Base-by-base conservation (phyloP, 2,797 vertebrate species). In the Anguilla megastoma region DNA sequence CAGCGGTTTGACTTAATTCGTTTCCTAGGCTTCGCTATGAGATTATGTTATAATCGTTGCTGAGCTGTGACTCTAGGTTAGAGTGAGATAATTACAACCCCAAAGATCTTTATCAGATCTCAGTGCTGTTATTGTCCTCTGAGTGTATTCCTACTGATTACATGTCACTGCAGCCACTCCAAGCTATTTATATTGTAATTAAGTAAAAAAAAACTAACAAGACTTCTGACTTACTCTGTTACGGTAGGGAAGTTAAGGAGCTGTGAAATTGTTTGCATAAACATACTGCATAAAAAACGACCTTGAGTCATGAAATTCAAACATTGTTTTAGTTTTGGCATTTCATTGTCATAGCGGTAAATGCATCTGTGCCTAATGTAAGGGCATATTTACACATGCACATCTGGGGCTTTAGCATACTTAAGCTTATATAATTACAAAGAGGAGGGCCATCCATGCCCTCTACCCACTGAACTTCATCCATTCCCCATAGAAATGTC, bases 401-500 rank as follows among this genome's bases (percentile, higher is more conserved):
- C 5, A 8, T 80, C 18, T 80, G 41, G 41, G 18, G 6, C 45
- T 80, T 50, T 50, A 24, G 2, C 76, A 80, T 80, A 48, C 18
- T 50, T 24, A 24, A 66, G 60, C 60, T 27, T 80, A 80, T 24
- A 41, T 80, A 80, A 48, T 50, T 45, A 41, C 76, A 80, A 18
- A 48, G 36, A 80, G 76, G 16, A 5, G 21, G 36, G 76, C 56
- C 21, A 56, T 36, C 36, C 80, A 82, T 85, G 76, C 24, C 12
- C 87, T 56, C 63, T 82, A 86, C 82, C 76, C 18, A 56, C 50
- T 56, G 54, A 45, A 87, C 66, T 69, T 79, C 76, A 87, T 58
- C 82, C 71, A 84, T 86, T 90, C 52, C n/a, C 86, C 84, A 85
- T 66, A 80, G 33, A 89, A 84, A 87, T 54, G 82, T 87, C 85